These are phyloP conservation scores for Xestia sexstrigata DNA, from an alignment of 2,888 invertebrate species.

Conservation along the genomic window DNA sequence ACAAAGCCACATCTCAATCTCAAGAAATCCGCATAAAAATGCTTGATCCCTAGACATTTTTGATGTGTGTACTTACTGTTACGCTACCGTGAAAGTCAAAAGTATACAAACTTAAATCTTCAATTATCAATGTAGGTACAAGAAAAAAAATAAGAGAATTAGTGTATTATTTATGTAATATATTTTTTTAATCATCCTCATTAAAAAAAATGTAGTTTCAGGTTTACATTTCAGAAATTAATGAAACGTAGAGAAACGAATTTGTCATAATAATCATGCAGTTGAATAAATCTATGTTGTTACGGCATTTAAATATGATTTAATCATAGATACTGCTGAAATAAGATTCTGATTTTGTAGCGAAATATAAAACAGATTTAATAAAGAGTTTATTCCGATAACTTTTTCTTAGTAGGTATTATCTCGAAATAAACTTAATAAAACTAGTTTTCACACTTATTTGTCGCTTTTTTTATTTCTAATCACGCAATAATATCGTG, in stretches of 20 bases:
- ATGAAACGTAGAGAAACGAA: not conserved
- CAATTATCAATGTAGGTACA: not conserved
- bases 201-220: not conserved
- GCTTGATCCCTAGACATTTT: no score
- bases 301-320: not conserved
- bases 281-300: not conserved
- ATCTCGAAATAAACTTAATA: not conserved
- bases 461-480: not conserved
- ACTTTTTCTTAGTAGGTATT: slow-evolving; percentile 12
- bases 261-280: not conserved
- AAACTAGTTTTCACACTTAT: slow-evolving; percentile 39
- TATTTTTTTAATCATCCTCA: no score
- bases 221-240: not conserved
- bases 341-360: not conserved
- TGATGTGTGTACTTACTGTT: no score
- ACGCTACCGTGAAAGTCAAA: slow-evolving; percentile 25
- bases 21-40: no score
- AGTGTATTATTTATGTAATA: not conserved
- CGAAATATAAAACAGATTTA: not conserved
- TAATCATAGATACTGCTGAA: not conserved
- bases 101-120: not conserved
- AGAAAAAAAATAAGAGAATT: not conserved
- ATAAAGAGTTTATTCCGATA: not conserved
- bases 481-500: slow-evolving; percentile 54
- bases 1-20: no score